phyloP scores from a whole-genome alignment of 2,113 vertebrate species.

The Salvelinus fontinalis region DNA sequence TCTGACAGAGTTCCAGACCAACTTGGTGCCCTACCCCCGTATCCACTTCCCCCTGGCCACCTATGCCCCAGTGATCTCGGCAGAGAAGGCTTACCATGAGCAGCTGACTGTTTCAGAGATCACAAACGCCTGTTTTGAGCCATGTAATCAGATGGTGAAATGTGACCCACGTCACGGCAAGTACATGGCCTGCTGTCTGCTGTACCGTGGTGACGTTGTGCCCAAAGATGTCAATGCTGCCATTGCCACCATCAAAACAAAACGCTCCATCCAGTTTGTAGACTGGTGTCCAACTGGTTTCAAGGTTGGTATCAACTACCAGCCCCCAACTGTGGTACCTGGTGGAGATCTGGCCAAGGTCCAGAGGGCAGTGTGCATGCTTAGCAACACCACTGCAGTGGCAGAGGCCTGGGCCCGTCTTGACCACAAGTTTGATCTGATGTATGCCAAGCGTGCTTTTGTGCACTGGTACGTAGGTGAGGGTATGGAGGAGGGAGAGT shows the following conservation, averaged over 20 bases:
- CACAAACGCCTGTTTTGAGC: constrained; percentile 73
- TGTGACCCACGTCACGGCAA: constrained; percentile 9
- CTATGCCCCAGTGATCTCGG: constrained; percentile 73
- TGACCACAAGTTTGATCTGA: constrained; percentile 82
- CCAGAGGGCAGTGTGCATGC: constrained; percentile 76
- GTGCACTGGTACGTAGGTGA: constrained; percentile 85
- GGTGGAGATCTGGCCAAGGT: constrained; percentile 78
- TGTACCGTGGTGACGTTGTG: constrained; percentile 75
- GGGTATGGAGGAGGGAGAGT: constrained; percentile 84
- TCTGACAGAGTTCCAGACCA: constrained; percentile 74
- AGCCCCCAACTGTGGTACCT: constrained; percentile 73
- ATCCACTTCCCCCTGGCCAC: constrained; percentile 80
- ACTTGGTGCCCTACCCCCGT: constrained; percentile 75
- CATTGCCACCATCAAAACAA: constrained; percentile 77
- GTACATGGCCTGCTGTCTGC: constrained; percentile 65
- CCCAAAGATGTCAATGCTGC: constrained; percentile 79
- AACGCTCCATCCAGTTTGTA: constrained; percentile 74
- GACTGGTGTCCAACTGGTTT: constrained; percentile 77
- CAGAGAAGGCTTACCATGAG: constrained; percentile 77
- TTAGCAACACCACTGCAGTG: constrained; percentile 77
- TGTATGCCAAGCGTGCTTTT: constrained; percentile 81
- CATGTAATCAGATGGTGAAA: constrained; percentile 68
- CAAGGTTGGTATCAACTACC: constrained; percentile 72
- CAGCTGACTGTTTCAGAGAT: constrained; percentile 71
- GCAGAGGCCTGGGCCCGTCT: constrained; percentile 83